Evolutionary conservation across 1,140 invertebrate genomes (phyloP).

Genomic region (Harpegnathos saltator): DNA sequence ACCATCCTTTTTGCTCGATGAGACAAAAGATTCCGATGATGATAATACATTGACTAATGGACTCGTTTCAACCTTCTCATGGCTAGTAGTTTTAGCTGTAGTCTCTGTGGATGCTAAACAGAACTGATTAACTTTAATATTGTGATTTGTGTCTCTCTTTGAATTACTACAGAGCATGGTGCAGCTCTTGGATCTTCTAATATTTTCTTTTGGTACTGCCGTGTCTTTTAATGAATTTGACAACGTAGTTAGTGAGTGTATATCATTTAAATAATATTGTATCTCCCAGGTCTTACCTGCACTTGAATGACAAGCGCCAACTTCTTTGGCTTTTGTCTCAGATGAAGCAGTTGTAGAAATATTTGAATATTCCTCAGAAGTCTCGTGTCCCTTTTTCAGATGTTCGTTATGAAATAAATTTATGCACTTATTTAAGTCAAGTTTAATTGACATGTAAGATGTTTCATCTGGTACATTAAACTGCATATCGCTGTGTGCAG

Average conservation of each 20-base stretch:
- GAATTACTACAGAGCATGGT: not conserved
- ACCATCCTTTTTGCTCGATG: not conserved
- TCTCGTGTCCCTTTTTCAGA: not conserved
- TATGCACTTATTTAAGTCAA: constrained; percentile 67
- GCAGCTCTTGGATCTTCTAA: not conserved
- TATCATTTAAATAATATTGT: not conserved
- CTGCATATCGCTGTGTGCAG: not conserved
- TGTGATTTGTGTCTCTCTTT: constrained; percentile 53
- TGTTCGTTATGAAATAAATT: constrained; percentile 33
- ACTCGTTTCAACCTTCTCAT: not conserved
- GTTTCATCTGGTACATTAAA: not conserved
- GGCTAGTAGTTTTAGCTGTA: not conserved
- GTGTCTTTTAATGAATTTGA: not conserved
- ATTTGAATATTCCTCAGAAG: not conserved
- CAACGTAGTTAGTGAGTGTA: not conserved
- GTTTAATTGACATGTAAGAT: not conserved
- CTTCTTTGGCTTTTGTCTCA: not conserved
- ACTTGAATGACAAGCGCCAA: not conserved
- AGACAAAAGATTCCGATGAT: not conserved
- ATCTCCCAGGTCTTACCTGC: not conserved
- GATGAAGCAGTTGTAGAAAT: too few relatives aligned
- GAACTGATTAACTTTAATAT: constrained; percentile 15
- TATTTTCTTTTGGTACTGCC: not conserved
- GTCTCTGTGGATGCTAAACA: not conserved
- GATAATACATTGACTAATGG: not conserved